These are phyloP conservation scores for Leptodactylus fuscus DNA, from an alignment of 2,113 vertebrate species.

Conservation along the genomic window DNA sequence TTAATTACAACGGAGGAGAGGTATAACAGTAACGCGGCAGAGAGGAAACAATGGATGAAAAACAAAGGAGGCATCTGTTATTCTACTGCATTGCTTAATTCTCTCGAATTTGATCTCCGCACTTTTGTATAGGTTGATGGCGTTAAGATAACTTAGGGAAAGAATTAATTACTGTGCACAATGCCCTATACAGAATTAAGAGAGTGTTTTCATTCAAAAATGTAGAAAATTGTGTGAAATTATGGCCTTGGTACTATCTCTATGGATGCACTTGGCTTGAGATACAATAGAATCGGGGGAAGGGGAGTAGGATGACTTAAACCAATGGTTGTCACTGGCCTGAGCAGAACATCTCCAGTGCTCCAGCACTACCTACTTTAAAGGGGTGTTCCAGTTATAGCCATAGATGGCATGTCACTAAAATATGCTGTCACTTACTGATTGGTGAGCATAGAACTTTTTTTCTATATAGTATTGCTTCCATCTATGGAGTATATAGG, in stretches of 20 bases:
- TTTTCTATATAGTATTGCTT: too few species aligned
- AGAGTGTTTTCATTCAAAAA: neutral
- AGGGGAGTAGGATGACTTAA: too few species aligned
- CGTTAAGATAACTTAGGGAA: neutral
- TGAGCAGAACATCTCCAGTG: too few species aligned
- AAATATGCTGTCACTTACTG: too few species aligned
- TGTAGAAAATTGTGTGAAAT: neutral
- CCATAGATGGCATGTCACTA: neutral
- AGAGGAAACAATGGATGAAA: slow-evolving; percentile 19
- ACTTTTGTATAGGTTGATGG: neutral
- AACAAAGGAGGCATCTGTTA: slow-evolving; percentile 35
- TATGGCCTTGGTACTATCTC: neutral
- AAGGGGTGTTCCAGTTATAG: too few species aligned
- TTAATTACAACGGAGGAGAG: slow-evolving; percentile 11
- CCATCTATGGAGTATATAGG: too few species aligned
- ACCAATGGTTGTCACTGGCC: too few species aligned
- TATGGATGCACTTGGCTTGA: too few species aligned
- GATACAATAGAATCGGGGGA: neutral
- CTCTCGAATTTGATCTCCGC: neutral
- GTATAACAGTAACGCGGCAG: neutral
- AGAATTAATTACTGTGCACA: neutral
- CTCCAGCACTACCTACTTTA: too few species aligned
- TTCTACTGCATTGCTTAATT: neutral
- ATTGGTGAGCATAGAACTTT: too few species aligned
- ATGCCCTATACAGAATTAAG: neutral